Conservation (phyloP, 1,140 invertebrate species). For the Drosophila biarmipes region DNA sequence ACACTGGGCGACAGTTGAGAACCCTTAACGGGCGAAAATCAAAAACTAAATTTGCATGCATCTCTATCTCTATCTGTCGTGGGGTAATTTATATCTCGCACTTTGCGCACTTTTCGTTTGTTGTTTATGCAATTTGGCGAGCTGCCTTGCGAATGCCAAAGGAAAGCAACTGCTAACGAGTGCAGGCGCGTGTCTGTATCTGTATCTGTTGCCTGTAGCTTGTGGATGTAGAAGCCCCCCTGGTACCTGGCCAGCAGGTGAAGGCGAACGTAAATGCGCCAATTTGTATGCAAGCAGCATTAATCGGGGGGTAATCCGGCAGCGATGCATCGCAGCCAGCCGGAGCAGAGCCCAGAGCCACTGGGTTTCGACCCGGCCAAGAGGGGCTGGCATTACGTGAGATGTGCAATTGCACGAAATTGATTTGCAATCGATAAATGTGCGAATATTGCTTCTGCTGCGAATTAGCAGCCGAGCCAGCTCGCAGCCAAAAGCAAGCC, state of each 20-base stretch:
- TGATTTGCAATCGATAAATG: conserved; percentile 83
- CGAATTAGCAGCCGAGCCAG: conserved; percentile 51
- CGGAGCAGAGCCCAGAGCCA: conserved; percentile 5
- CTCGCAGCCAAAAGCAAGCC: conserved; percentile 1
- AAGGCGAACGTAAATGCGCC: conserved; percentile 67
- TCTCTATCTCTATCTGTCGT: too few relatives aligned
- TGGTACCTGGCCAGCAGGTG: neutral
- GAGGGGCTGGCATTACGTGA: conserved; percentile 57
- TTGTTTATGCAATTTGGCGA: conserved; percentile 75
- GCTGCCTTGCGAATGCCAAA: conserved; percentile 41
- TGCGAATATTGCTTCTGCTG: conserved; percentile 69
- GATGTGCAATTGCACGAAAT: conserved; percentile 76
- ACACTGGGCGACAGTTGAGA: conserved; percentile 20
- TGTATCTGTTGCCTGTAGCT: conserved; percentile 52
- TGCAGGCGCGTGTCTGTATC: conserved; percentile 72
- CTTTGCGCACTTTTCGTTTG: conserved; percentile 54
- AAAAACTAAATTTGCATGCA: conserved; percentile 65
- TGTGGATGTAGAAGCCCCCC: conserved; percentile 19
- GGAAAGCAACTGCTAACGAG: conserved; percentile 71
- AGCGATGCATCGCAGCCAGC: conserved; percentile 65
- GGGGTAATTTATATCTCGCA: conserved; percentile 75
- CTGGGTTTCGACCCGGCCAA: conserved; percentile 10
- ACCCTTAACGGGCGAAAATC: conserved; percentile 38
- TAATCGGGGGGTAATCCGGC: conserved; percentile 77
- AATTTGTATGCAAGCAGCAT: conserved; percentile 81